Evolutionary conservation across 53 echinoderm and acorn worm species (phyloP).

Genomic region (Holothuria leucospilota): DNA sequence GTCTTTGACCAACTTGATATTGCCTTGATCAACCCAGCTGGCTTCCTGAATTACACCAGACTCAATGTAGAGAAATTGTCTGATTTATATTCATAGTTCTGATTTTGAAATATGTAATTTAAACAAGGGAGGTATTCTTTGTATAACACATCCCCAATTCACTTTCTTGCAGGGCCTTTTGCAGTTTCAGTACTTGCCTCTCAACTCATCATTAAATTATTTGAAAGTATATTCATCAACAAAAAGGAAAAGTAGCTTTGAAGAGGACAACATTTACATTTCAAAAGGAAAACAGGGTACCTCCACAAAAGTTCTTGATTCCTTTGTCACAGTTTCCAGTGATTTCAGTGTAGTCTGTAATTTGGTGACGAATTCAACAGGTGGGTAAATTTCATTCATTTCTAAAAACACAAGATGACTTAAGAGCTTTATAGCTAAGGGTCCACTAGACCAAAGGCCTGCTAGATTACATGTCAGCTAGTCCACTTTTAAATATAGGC

Average conservation of each 20-base stretch:
- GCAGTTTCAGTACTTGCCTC: constrained; percentile 73
- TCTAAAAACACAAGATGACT: neutral
- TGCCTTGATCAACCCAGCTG: too few relatives aligned
- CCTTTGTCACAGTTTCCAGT: neutral
- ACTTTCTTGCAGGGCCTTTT: constrained; percentile 73
- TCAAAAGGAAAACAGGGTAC: neutral
- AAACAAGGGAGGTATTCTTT: too few relatives aligned
- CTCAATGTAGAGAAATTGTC: too few relatives aligned
- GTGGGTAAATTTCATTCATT: constrained; percentile 29
- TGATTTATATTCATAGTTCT: too few relatives aligned
- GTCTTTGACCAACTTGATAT: too few relatives aligned
- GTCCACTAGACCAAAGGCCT: too few relatives aligned
- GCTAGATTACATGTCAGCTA: too few relatives aligned
- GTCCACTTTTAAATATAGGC: too few relatives aligned
- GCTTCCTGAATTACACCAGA: too few relatives aligned
- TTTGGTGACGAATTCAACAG: constrained; percentile 74
- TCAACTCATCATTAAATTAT: constrained; percentile 49
- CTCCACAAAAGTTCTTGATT: neutral
- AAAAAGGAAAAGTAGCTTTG: constrained; percentile 35
- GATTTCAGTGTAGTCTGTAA: constrained; percentile 84
- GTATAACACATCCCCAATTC: neutral
- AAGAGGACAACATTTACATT: constrained; percentile 12
- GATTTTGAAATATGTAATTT: too few relatives aligned
- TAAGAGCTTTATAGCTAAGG: too few relatives aligned
- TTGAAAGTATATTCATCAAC: constrained; percentile 78